Evolutionary conservation across 2,797 vertebrate species (phyloP), one percentile per base, ranked within the genome.

Genomic region (Phylloscopus collybita): DNA sequence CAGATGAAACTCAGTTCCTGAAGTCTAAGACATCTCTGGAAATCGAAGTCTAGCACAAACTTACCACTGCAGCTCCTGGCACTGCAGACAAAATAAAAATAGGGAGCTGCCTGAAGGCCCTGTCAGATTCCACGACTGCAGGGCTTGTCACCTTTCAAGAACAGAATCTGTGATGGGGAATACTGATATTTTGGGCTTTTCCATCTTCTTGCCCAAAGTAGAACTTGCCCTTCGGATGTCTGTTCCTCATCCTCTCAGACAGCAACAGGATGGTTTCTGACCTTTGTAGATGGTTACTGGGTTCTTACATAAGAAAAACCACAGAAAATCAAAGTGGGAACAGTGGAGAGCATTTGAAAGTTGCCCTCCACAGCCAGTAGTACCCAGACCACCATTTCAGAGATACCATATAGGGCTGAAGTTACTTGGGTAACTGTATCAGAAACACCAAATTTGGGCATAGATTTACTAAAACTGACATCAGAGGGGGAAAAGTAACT

Each of bases 241-340:
- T 21, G 6, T 5, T 60, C 11, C n/a, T 76, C 7, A 8, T 9
- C 4, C 9, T 20, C 34, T 80, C 47, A 70, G 65, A 40, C 4
- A 75, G 3, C 11, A 71, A 51, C 10, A 74, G 34, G 34, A 65
- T 50, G 11, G 6, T 3, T 27, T 54, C 19, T 64, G 45, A 36
- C 4, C 23, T 79, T 81, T 0, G 0, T 4, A 62, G 30, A 18
- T 51, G 18, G 22, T n/a, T 56, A 5, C 6, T 18, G 8, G 20
- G 17, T 11, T 79, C 17, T 60, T 56, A n/a, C 5, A 7, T 4
- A 19, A 89, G 64, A 57, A 78, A 69, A 80, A 29, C 38, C 32
- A 16, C 4, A 59, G 53, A 29, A 17, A 49, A 21, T 11, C 4
- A 0, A 61, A 71, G 11, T 27, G 3, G 1, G 5, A 27, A 2